Conservation (phyloP, 2,113 vertebrate species). For the Oreochromis spilurus region DNA sequence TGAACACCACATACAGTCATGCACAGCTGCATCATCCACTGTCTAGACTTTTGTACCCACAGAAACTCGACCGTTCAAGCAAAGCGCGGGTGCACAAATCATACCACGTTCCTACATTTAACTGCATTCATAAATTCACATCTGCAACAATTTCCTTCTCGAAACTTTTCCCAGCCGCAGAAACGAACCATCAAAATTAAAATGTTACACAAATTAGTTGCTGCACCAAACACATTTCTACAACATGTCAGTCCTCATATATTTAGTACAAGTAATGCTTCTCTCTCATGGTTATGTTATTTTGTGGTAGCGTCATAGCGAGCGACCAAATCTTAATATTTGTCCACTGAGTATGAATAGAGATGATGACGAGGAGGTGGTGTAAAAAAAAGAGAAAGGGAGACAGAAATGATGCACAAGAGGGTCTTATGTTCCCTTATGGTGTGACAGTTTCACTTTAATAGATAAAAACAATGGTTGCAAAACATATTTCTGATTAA, state of each 20-base stretch:
- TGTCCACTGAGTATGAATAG: neutral
- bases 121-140: neutral
- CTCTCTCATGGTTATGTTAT: neutral
- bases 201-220: neutral
- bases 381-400: neutral
- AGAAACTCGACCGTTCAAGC: neutral
- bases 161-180: neutral
- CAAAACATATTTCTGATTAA: neutral
- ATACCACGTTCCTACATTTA: neutral
- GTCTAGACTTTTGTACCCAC: neutral
- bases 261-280: neutral
- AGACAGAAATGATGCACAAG: fast-evolving
- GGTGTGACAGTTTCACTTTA: neutral
- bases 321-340: neutral
- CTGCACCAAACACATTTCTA: neutral
- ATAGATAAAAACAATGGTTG: fast-evolving
- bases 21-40: neutral
- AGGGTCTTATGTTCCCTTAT: neutral
- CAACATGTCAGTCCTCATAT: neutral
- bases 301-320: neutral
- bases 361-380: fast-evolving
- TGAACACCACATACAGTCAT: neutral
- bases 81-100: neutral
- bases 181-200: neutral
- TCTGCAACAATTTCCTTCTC: neutral